These are phyloP conservation scores for Portevinia maculata DNA, from an alignment of 2,888 invertebrate species.

Conservation along the genomic window DNA sequence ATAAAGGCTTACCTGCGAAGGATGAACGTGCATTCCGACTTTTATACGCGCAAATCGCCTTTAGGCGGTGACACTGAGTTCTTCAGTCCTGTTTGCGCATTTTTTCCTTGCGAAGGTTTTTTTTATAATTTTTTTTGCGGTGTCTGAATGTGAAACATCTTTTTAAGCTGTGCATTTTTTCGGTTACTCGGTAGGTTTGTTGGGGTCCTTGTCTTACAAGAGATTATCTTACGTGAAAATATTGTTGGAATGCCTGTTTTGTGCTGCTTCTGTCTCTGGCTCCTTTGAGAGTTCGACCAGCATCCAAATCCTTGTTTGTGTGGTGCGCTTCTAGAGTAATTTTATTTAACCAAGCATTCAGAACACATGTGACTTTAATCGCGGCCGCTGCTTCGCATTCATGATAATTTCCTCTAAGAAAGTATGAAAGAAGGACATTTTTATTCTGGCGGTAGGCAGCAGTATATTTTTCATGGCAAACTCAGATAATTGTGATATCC, in stretches of 20 bases:
- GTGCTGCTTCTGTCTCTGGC: slow-evolving; percentile 22
- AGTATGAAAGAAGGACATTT: slow-evolving; percentile 57
- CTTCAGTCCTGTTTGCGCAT: slow-evolving; percentile 67
- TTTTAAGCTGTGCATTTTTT: slow-evolving; percentile 72
- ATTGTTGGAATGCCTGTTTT: slow-evolving; percentile 68
- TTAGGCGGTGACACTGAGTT: slow-evolving; percentile 72
- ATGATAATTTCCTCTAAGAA: slow-evolving; percentile 67
- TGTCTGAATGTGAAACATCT: slow-evolving; percentile 72
- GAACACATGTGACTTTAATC: slow-evolving; percentile 73
- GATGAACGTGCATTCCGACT: slow-evolving; percentile 68
- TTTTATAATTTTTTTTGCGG: slow-evolving; percentile 40
- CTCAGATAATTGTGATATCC: slow-evolving; percentile 63
- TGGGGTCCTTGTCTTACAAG: slow-evolving; percentile 67
- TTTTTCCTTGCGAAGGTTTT: slow-evolving; percentile 31
- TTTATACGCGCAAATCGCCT: slow-evolving; percentile 73
- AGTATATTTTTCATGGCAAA: slow-evolving; percentile 46
- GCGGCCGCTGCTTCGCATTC: slow-evolving; percentile 48
- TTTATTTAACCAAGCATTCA: slow-evolving; percentile 69
- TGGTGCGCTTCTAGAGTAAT: slow-evolving; percentile 63
- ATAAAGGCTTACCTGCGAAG: slow-evolving; percentile 74
- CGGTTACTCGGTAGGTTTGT: slow-evolving; percentile 66
- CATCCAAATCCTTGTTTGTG: slow-evolving; percentile 67
- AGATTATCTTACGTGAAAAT: slow-evolving; percentile 74
- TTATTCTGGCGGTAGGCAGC: slow-evolving; percentile 22
- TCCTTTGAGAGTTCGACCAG: slow-evolving; percentile 57